phyloP scores from a whole-genome alignment of 2,888 invertebrate genomes.

The Cinara cedri region DNA sequence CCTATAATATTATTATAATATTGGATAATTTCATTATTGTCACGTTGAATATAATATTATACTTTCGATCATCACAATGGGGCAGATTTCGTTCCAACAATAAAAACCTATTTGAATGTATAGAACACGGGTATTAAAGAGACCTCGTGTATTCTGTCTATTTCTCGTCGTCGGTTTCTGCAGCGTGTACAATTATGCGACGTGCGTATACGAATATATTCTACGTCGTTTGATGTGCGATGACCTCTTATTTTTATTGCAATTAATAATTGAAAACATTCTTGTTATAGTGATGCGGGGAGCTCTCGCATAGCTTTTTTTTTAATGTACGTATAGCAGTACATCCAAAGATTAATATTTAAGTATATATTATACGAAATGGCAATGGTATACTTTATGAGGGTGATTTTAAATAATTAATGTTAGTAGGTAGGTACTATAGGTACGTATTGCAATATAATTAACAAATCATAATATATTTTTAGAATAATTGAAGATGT shows the following conservation, averaged over 20 bases:
- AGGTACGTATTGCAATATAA: too few species aligned
- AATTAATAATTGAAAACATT: slow-evolving; percentile 44
- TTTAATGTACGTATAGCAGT: too few species aligned
- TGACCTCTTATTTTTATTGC: slow-evolving; percentile 51
- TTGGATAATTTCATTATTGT: slow-evolving; percentile 9
- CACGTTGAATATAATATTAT: background rate
- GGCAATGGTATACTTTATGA: too few species aligned
- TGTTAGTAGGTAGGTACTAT: too few species aligned
- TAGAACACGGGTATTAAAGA: slow-evolving; percentile 22
- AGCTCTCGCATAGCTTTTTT: background rate
- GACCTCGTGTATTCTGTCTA: background rate
- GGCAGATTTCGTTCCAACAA: slow-evolving; percentile 19
- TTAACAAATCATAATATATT: too few species aligned
- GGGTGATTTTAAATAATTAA: too few species aligned
- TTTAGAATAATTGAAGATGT: too few species aligned
- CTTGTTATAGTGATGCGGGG: background rate
- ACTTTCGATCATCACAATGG: slow-evolving; percentile 20
- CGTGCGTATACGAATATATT: background rate
- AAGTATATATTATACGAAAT: too few species aligned
- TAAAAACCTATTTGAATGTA: slow-evolving; percentile 7
- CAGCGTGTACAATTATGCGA: background rate
- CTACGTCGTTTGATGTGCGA: slow-evolving; percentile 14
- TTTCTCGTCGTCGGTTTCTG: background rate
- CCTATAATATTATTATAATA: background rate
- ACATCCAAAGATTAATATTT: too few species aligned